Evolutionary conservation across 1,140 invertebrate species (phyloP).

Genomic region (Pomacea maculata): DNA sequence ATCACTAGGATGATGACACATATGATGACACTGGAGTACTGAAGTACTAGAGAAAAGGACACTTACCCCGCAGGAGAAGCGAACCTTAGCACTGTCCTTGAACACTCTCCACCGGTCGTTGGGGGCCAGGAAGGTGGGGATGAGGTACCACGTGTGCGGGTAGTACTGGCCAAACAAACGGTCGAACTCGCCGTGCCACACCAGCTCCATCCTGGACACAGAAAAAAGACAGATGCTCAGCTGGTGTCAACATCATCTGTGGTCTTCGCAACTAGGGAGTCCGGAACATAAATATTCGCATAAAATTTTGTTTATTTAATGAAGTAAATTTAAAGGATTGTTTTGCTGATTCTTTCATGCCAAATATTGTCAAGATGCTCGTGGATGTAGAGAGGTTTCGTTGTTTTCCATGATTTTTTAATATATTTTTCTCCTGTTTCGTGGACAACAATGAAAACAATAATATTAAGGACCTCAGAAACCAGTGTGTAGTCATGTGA

Average conservation of each 20-base stretch:
- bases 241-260: neutral
- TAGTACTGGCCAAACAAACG: conserved; percentile 58
- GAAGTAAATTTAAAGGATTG: too few species aligned
- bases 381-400: too few species aligned
- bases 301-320: too few species aligned
- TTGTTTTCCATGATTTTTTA: too few species aligned
- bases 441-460: too few species aligned
- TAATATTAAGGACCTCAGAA: too few species aligned
- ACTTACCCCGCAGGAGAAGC: conserved; percentile 64
- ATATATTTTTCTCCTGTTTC: too few species aligned
- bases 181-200: conserved; percentile 65
- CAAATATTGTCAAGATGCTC: too few species aligned
- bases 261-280: too few species aligned
- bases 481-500: too few species aligned
- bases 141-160: conserved; percentile 58
- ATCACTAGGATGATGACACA: neutral
- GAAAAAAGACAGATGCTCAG: conserved; percentile 10
- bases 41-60: neutral
- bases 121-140: conserved; percentile 55
- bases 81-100: conserved; percentile 65
- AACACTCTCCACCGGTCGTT: conserved; percentile 57
- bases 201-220: conserved; percentile 62
- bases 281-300: too few species aligned
- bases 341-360: too few species aligned
- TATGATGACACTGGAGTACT: neutral